These are phyloP conservation scores for Peromyscus polionotus DNA, from an alignment of 2,113 vertebrate genomes.

Conservation along the genomic window DNA sequence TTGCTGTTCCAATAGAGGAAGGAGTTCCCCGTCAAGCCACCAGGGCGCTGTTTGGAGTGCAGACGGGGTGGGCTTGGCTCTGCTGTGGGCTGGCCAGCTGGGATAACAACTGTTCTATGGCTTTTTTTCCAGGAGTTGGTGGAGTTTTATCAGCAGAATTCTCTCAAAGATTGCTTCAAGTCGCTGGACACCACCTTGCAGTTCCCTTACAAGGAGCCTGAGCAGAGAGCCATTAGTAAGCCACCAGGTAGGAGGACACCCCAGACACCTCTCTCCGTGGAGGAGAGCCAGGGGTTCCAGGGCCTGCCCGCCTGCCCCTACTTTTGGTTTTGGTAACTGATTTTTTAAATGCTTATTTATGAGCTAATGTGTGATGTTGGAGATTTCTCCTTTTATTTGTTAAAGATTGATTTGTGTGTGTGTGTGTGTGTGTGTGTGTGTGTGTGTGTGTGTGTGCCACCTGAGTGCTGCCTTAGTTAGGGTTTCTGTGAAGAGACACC, in stretches of 20 bases:
- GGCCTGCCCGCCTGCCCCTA: background rate
- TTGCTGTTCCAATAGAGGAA: background rate
- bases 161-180: slow-evolving; percentile 95
- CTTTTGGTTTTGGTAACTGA: background rate
- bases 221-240: slow-evolving; percentile 85
- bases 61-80: background rate
- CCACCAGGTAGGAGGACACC: slow-evolving; percentile 83
- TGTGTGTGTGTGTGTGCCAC: background rate
- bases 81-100: rapidly evolving
- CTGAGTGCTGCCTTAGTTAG: background rate
- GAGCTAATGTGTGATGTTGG: background rate
- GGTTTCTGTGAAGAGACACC: background rate
- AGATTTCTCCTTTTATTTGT: background rate
- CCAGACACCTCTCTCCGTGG: too few relatives aligned
- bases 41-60: background rate
- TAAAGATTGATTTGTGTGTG: background rate
- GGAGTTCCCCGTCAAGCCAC: background rate
- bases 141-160: slow-evolving; percentile 93
- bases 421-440: too few relatives aligned
- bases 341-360: background rate
- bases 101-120: rapidly evolving
- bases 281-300: too few relatives aligned
- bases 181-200: slow-evolving; percentile 91
- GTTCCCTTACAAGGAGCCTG: slow-evolving; percentile 92
- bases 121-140: slow-evolving; percentile 90